Evolutionary conservation across 2,797 vertebrate genomes (phyloP).

Genomic region (Avahi laniger): DNA sequence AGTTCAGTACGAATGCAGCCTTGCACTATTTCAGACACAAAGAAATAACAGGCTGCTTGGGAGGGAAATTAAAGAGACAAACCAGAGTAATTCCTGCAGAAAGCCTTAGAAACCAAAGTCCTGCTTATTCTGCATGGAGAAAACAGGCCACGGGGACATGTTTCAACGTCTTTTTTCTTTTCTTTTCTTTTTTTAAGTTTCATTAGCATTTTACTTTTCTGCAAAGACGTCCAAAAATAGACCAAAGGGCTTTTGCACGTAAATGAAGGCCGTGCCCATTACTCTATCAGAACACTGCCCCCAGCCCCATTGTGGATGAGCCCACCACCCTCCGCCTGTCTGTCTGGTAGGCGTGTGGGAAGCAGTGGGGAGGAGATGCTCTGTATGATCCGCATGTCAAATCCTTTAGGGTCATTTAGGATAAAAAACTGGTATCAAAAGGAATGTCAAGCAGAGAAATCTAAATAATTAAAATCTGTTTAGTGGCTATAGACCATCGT

Average conservation of each 20-base stretch:
- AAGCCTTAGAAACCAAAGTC: conserved; percentile 43
- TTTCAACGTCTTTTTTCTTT: background rate
- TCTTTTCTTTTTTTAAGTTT: background rate
- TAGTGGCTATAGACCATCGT: background rate
- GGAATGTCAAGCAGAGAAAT: conserved; percentile 39
- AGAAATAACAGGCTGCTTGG: background rate
- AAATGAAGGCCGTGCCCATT: background rate
- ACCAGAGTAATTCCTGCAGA: background rate
- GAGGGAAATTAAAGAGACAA: conserved; percentile 30
- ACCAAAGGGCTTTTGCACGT: background rate
- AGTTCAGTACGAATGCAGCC: background rate
- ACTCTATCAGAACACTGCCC: background rate
- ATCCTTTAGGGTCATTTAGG: conserved; percentile 45
- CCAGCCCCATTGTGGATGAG: background rate
- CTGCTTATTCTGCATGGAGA: background rate
- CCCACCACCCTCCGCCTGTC: background rate
- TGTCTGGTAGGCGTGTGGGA: background rate
- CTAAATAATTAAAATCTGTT: conserved; percentile 56
- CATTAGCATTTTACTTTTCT: conserved; percentile 54
- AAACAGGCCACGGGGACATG: background rate
- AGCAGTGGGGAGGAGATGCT: background rate
- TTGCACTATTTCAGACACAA: background rate
- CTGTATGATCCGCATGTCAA: background rate
- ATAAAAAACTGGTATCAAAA: conserved; percentile 43
- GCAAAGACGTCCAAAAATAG: conserved; percentile 4